Percentiles rank a stretch among this genome's conserved stretches.
These are phyloP conservation scores for Aphrocallistes beatrix DNA, from an alignment of 37 sponge, comb jelly and placozoan genomes.

Conservation along the genomic window DNA sequence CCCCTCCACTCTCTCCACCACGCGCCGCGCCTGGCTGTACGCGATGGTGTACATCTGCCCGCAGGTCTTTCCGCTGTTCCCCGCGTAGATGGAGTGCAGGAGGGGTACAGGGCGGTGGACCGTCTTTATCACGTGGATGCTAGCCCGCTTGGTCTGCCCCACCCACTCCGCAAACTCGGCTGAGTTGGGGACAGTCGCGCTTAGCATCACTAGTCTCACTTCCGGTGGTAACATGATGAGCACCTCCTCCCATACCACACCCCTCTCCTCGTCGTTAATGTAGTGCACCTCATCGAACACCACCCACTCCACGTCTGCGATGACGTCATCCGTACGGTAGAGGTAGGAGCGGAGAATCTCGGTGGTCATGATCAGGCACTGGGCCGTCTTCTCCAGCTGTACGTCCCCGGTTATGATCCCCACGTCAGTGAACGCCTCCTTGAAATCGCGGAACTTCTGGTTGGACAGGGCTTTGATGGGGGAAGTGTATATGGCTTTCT, in stretches of 20 bases:
- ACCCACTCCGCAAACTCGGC: constrained; percentile 98
- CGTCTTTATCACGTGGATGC: constrained; percentile 84
- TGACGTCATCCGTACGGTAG: constrained; percentile 82
- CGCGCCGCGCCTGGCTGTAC: not conserved
- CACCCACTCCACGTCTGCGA: constrained; percentile 94
- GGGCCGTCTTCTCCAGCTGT: constrained; percentile 1
- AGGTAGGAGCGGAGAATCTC: constrained; percentile 80
- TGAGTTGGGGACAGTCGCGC: constrained; percentile 96
- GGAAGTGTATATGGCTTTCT: constrained; percentile 96
- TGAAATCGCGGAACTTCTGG: constrained; percentile 15
- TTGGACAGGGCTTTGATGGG: constrained; percentile 62
- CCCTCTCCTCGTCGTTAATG: constrained; percentile 83
- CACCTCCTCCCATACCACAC: constrained; percentile 99
- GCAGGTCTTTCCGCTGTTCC: constrained; percentile 77
- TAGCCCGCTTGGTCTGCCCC: constrained; percentile 83
- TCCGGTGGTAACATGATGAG: constrained; percentile 98
- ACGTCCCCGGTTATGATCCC: not conserved
- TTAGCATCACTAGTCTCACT: constrained; percentile 73
- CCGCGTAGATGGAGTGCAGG: constrained; percentile 88
- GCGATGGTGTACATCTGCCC: constrained; percentile 67
- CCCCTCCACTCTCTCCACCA: constrained; percentile 23
- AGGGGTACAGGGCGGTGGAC: constrained; percentile 87
- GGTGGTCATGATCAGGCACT: not conserved
- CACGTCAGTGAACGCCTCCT: not conserved
- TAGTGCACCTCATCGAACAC: constrained; percentile 91